Evolutionary conservation across 2,888 invertebrate species (phyloP).

Genomic region (Gisinianus flammeolus): DNA sequence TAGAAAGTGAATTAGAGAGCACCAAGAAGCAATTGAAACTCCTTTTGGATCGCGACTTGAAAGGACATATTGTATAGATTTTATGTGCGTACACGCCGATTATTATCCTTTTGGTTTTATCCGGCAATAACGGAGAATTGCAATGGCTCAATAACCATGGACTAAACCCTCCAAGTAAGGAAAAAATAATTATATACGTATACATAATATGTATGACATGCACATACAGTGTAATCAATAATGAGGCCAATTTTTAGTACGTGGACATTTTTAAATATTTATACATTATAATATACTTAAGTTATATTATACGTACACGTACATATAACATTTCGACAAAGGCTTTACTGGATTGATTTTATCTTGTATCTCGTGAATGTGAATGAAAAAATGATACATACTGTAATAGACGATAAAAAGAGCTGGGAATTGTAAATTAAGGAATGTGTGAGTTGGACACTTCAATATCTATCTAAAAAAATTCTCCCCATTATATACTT

Average conservation of each 20-base stretch:
- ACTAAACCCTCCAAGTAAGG: background rate
- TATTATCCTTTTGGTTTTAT: conserved; percentile 5
- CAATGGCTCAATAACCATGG: background rate
- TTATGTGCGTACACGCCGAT: background rate
- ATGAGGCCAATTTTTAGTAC: background rate
- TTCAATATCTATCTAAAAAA: too few species aligned
- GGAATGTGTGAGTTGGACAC: too few species aligned
- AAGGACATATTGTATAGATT: conserved; percentile 54
- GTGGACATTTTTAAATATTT: background rate
- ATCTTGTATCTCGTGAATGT: too few species aligned
- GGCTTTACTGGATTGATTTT: too few species aligned
- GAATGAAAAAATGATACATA: too few species aligned
- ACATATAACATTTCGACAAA: too few species aligned
- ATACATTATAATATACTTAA: background rate
- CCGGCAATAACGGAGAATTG: background rate
- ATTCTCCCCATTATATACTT: too few species aligned
- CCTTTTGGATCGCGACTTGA: conserved; percentile 47
- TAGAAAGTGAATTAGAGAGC: conserved; percentile 55
- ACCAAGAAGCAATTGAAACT: conserved; percentile 52
- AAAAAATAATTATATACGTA: background rate
- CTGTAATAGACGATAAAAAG: too few species aligned
- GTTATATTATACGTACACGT: too few species aligned
- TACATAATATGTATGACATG: too few species aligned
- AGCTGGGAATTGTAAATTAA: too few species aligned
- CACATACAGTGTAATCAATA: too few species aligned